Percentiles rank a stretch among this genome's conserved stretches.
phyloP scores from a whole-genome alignment of 2,888 invertebrate species.

The Ctena decussata region DNA sequence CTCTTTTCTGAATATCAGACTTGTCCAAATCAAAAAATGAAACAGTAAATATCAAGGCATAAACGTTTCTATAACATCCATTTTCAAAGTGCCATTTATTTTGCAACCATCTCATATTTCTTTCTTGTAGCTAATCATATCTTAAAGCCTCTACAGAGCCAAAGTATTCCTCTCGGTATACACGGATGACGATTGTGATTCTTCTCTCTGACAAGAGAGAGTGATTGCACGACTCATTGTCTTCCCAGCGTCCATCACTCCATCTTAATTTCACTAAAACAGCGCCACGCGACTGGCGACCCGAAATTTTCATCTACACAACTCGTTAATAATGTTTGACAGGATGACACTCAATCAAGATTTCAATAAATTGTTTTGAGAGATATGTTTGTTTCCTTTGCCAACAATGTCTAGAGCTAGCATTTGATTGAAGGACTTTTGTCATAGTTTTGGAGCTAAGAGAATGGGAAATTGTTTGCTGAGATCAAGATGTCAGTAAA shows the following conservation, averaged over 20 bases:
- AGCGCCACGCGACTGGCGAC: conserved; percentile 15
- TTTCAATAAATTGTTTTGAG: conserved; percentile 67
- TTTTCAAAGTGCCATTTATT: neutral
- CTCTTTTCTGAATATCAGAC: too few relatives aligned
- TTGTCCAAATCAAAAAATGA: too few relatives aligned
- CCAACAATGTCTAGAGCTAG: conserved; percentile 56
- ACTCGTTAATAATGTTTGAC: conserved; percentile 70
- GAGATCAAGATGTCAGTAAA: neutral
- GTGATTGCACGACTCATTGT: conserved; percentile 7
- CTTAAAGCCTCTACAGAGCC: neutral
- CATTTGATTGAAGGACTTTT: conserved; percentile 66
- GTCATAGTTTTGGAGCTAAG: conserved; percentile 35
- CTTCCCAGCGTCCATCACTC: neutral
- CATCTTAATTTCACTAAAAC: neutral
- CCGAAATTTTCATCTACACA: conserved; percentile 59
- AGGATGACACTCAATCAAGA: conserved; percentile 68
- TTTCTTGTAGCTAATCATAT: neutral
- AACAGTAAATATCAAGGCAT: too few relatives aligned
- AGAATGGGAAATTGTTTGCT: conserved; percentile 16
- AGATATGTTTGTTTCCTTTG: conserved; percentile 60
- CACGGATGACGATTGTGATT: neutral
- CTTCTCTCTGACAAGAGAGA: neutral
- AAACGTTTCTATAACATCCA: too few relatives aligned
- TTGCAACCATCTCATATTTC: neutral
- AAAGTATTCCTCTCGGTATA: neutral